Evolutionary conservation across 1,140 invertebrate species (phyloP).

Genomic region (Zaprionus ornatus): DNA sequence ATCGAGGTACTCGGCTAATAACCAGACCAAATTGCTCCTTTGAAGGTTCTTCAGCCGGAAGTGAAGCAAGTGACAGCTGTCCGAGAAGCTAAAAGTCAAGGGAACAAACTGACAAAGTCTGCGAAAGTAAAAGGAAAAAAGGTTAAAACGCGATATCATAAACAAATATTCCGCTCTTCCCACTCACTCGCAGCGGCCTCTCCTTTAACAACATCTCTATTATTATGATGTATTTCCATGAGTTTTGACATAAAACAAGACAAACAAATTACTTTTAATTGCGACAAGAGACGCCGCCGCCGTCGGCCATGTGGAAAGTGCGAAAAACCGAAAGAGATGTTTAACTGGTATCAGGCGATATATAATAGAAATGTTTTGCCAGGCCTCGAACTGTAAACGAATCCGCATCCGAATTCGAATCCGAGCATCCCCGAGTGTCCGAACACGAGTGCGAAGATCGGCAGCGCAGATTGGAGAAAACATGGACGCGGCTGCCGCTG

Average conservation of each 20-base stretch:
- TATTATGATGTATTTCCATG: conserved; percentile 71
- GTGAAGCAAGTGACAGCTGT: neutral
- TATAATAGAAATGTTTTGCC: conserved; percentile 75
- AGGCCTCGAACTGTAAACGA: conserved; percentile 21
- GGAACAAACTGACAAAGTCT: neutral
- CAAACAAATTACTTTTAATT: conserved; percentile 81
- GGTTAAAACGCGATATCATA: neutral
- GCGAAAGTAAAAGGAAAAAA: neutral
- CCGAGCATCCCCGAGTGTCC: conserved; percentile 12
- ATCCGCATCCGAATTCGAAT: conserved; percentile 36
- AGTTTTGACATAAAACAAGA: conserved; percentile 75
- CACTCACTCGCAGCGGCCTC: conserved; percentile 4
- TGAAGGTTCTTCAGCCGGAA: conserved; percentile 35
- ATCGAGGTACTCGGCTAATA: conserved; percentile 12
- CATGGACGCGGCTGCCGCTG: neutral
- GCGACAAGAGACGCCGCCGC: conserved; percentile 54
- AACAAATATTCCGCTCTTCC: neutral
- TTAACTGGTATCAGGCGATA: conserved; percentile 56
- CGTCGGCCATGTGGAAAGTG: conserved; percentile 64
- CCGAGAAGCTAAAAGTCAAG: conserved; percentile 16
- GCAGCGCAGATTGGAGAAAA: conserved; percentile 51
- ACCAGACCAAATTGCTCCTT: conserved; percentile 15
- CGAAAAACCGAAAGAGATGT: conserved; percentile 69
- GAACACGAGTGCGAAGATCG: conserved; percentile 46
- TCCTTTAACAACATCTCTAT: conserved; percentile 60